These are phyloP conservation scores for Coilia nasus DNA, from an alignment of 2,797 vertebrate genomes.

Conservation along the genomic window DNA sequence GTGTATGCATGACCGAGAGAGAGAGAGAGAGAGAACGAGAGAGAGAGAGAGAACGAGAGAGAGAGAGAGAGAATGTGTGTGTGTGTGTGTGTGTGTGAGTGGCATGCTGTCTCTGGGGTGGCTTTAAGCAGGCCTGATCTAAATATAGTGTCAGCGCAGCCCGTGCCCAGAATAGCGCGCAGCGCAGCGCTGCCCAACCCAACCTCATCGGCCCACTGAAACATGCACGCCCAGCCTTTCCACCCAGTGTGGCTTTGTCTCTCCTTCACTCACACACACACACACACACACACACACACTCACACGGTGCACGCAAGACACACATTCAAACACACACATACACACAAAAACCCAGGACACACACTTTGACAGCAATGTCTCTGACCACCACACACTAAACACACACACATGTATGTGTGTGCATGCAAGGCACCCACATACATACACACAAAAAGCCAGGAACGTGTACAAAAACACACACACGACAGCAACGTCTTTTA, in stretches of 20 bases:
- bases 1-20: background rate
- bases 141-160: slow-evolving; percentile 57
- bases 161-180: slow-evolving; percentile 55
- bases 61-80: background rate
- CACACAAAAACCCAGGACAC: no score
- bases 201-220: slow-evolving; percentile 33
- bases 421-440: no score
- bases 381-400: no score
- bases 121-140: slow-evolving; percentile 49
- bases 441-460: no score
- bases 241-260: background rate
- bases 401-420: no score
- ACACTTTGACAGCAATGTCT: no score
- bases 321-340: no score
- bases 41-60: background rate
- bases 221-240: slow-evolving; percentile 37
- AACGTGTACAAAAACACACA: no score
- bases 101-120: slow-evolving; percentile 40
- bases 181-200: slow-evolving; percentile 32
- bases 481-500: no score
- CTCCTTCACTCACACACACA: background rate
- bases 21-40: background rate
- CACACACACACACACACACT: background rate
- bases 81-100: slow-evolving; percentile 12
- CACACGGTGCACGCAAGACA: no score